Percentiles rank a stretch among this genome's conserved stretches.
Evolutionary conservation across 1,140 invertebrate genomes (phyloP).

Genomic region (Drosophila kurseongensis): DNA sequence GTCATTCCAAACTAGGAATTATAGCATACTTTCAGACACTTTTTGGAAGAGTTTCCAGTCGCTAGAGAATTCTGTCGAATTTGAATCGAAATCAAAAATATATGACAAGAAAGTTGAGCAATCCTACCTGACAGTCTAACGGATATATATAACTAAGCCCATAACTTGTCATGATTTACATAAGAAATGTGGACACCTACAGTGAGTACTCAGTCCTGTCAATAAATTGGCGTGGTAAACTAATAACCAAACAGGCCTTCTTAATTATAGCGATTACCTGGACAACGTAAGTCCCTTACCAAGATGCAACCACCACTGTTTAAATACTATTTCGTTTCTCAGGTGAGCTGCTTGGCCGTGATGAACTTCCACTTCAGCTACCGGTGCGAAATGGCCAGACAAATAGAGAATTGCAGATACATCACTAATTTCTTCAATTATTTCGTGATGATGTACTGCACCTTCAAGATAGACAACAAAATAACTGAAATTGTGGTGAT

Average conservation of each 20-base stretch:
- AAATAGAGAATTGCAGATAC: constrained; percentile 14
- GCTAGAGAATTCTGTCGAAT: no score
- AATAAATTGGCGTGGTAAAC: not conserved
- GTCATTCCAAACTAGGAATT: no score
- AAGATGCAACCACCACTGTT: not conserved
- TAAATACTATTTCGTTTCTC: not conserved
- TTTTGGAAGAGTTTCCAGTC: no score
- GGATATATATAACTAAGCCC: no score
- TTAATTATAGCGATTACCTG: not conserved
- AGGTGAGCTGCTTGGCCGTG: constrained; percentile 49
- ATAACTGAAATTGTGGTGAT: constrained; percentile 3
- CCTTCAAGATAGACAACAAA: constrained; percentile 10
- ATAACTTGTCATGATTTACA: no score
- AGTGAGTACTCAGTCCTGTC: not conserved
- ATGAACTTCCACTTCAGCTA: constrained; percentile 15
- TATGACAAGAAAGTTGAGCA: no score
- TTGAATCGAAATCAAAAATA: not conserved
- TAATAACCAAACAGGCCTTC: not conserved
- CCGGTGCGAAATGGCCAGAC: constrained; percentile 39
- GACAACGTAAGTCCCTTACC: constrained; percentile 1
- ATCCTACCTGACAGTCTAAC: no score
- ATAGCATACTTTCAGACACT: no score
- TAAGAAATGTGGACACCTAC: not conserved
- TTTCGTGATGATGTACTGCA: constrained; percentile 57
- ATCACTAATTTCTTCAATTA: constrained; percentile 47